Evolutionary conservation across 2,888 invertebrate genomes (phyloP), one percentile per base, ranked within the genome.

Genomic region (Pelosia muscerda): DNA sequence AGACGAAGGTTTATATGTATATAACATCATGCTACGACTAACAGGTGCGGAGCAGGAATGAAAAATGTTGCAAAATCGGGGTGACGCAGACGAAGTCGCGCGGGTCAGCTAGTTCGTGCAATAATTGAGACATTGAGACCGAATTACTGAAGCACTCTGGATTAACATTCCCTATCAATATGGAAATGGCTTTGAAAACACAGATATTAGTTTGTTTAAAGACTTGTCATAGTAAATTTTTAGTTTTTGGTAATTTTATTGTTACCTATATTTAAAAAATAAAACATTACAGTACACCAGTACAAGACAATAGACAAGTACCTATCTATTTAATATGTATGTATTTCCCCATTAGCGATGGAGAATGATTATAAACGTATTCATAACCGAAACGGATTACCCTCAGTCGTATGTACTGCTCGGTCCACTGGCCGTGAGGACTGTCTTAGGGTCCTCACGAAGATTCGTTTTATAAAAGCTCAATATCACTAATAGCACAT

Each of bases 101-200:
- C n/a, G n/a, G n/a, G n/a, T 75, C 72, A 72, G 68, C 68, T 74
- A 53, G 75, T 81, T 79, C 76, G 69, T 62, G 72, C 77, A 75
- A 76, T 78, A 66, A 74, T 64, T 62, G 65, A 61, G 25, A 63
- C 62, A 62, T 65, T 56, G n/a, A n/a, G n/a, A n/a, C n/a, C n/a
- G n/a, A n/a, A n/a, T n/a, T n/a, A n/a, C n/a, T n/a, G 49, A 62
- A 69, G 53, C 58, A 74, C 69, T 76, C 70, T 66, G 11, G 15
- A 13, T 55, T 53, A 62, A 15, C 49, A 61, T 42, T 42, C 19
- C 6, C 42, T 28, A 53, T 53, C 49, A 62, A 53, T 28, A 28
- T 28, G 28, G 22, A 53, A 53, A 53, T 53, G 49, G 49, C 22
- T 61, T 49, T 61, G n/a, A 53, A 49, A 49, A 53, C 49, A 53